phyloP scores from a whole-genome alignment of 2,888 invertebrate species.

The Zhuqinia jingwanae region DNA sequence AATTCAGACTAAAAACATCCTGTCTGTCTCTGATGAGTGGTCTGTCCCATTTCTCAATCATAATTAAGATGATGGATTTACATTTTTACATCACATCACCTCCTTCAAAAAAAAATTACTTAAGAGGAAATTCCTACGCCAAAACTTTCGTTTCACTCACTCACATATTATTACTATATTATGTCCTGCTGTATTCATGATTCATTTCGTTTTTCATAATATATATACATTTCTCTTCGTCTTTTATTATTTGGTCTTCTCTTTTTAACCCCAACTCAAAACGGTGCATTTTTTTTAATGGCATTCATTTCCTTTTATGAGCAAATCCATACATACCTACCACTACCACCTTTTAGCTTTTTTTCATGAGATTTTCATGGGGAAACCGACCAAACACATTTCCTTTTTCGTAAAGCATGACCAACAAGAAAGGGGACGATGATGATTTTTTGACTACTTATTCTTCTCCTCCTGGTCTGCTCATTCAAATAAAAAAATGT shows the following conservation, averaged over 20 bases:
- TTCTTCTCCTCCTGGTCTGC: conserved; percentile 4
- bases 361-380: conserved; percentile 29
- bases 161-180: not conserved
- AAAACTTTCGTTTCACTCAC: not conserved
- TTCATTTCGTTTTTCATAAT: conserved; percentile 34
- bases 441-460: conserved; percentile 67
- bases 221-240: not conserved
- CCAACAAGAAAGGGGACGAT: conserved; percentile 58
- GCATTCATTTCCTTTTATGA: conserved; percentile 78
- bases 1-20: not conserved
- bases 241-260: conserved; percentile 16
- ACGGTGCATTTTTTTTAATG: conserved; percentile 74
- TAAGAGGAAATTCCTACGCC: not conserved
- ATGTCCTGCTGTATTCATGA: not conserved
- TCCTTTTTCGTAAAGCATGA: conserved; percentile 70
- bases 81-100: conserved; percentile 6
- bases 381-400: conserved; percentile 63
- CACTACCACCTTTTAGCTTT: conserved; percentile 33
- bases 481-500: conserved; percentile 13
- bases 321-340: conserved; percentile 72
- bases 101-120: not conserved
- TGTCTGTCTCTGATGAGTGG: conserved; percentile 1
- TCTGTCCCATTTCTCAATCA: conserved; percentile 34
- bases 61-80: conserved; percentile 56
- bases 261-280: conserved; percentile 40